These are phyloP conservation scores for Spea bombifrons DNA, from an alignment of 2,113 vertebrate species.

Conservation along the genomic window DNA sequence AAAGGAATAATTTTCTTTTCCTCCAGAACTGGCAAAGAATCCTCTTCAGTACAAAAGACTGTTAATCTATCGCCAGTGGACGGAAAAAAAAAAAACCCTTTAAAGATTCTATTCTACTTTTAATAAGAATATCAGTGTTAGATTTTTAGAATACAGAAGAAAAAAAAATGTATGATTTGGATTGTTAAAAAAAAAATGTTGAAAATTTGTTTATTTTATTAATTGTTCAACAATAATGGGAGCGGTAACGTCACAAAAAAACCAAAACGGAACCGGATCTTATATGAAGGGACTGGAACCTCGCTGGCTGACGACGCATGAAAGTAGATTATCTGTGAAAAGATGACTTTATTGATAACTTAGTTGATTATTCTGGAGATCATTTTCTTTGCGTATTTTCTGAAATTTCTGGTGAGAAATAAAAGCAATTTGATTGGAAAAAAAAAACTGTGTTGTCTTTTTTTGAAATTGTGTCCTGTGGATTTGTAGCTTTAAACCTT, in stretches of 20 bases:
- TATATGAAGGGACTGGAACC: background rate
- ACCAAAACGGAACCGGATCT: too few relatives aligned
- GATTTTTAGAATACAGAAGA: background rate
- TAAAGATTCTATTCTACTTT: background rate
- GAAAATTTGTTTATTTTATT: too few relatives aligned
- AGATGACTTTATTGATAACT: background rate
- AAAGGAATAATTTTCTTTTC: too few relatives aligned
- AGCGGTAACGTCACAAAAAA: too few relatives aligned
- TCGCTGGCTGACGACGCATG: conserved; percentile 24
- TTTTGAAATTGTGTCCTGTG: too few relatives aligned
- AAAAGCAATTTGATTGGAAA: conserved; percentile 38
- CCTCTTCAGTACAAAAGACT: background rate
- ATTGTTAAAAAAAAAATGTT: background rate
- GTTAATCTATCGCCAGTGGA: background rate
- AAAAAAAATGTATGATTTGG: background rate
- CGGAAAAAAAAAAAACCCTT: background rate
- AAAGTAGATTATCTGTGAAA: conserved; percentile 32
- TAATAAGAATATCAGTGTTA: background rate
- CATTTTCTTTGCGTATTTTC: conserved; percentile 42
- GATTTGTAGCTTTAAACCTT: too few relatives aligned
- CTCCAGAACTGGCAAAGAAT: background rate
- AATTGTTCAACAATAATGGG: background rate
- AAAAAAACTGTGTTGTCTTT: background rate
- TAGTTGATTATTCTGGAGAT: conserved; percentile 12
- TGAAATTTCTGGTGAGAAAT: conserved; percentile 35